Percentiles rank a stretch among this genome's conserved stretches.
Conservation (phyloP, 2,888 invertebrate genomes). For the Ormia ochracea region DNA sequence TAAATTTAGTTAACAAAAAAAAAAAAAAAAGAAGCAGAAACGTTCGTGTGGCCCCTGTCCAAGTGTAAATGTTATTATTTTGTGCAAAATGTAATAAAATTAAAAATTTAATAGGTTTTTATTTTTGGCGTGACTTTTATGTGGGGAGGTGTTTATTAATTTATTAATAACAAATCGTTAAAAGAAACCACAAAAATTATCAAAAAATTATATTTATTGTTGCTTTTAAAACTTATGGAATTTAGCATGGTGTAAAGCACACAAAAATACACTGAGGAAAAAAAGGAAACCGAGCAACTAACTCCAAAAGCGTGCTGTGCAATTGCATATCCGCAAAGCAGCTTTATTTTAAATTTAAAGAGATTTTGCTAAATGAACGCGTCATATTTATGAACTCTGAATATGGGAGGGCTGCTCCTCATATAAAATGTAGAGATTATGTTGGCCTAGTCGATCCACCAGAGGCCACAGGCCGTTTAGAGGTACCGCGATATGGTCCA, state of each 20-base stretch:
- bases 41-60: too few species aligned
- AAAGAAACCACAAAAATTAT: not conserved
- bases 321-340: not conserved
- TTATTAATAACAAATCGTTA: not conserved
- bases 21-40: too few species aligned
- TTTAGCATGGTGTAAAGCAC: conserved; percentile 5
- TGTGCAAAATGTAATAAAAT: too few species aligned
- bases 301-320: not conserved
- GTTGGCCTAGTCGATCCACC: too few species aligned
- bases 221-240: not conserved
- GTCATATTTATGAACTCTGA: too few species aligned
- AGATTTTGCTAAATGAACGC: not conserved
- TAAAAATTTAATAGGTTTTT: not conserved
- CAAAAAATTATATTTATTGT: not conserved
- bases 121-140: not conserved
- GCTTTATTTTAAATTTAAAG: not conserved
- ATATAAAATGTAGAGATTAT: too few species aligned
- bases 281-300: not conserved
- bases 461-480: too few species aligned
- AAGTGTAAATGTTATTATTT: not conserved
- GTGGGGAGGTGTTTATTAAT: not conserved
- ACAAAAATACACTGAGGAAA: not conserved
- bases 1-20: too few species aligned
- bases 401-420: too few species aligned
- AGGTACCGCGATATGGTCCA: too few species aligned